Evolutionary conservation across 2,113 vertebrate genomes (phyloP).

Genomic region (Numida meleagris): DNA sequence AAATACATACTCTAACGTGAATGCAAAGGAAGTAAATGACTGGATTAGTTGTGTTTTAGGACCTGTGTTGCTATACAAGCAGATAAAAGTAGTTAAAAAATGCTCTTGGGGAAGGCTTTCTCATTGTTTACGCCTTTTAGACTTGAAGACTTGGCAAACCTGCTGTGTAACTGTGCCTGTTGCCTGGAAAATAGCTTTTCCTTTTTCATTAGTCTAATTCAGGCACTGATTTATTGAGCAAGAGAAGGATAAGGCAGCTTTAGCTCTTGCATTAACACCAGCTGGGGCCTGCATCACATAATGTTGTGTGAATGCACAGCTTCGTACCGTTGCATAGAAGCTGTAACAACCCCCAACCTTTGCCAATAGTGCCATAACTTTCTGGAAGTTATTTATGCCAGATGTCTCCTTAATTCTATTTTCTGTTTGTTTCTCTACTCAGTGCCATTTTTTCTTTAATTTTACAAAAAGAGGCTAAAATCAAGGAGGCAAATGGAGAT

Average conservation of each 20-base stretch:
- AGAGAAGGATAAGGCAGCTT: slow-evolving; percentile 29
- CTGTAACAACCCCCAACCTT: not conserved
- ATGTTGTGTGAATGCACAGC: not conserved
- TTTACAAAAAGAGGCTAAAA: not conserved
- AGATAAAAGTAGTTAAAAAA: slow-evolving; percentile 28
- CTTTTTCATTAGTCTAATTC: slow-evolving; percentile 18
- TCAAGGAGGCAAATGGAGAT: not conserved
- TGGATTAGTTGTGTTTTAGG: not conserved
- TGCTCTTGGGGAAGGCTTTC: not conserved
- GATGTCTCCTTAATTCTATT: not conserved
- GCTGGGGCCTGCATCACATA: not conserved
- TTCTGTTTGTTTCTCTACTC: not conserved
- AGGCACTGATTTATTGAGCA: slow-evolving; percentile 36
- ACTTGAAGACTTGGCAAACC: not conserved
- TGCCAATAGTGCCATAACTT: not conserved
- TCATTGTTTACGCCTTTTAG: slow-evolving; percentile 20
- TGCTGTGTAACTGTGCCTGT: slow-evolving; percentile 12
- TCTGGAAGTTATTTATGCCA: not conserved
- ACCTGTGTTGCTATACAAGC: not conserved
- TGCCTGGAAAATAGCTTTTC: slow-evolving; percentile 33
- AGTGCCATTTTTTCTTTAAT: not conserved
- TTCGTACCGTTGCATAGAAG: not conserved
- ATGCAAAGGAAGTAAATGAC: not conserved
- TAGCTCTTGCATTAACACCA: slow-evolving; percentile 49
- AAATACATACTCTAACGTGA: not conserved